Percentiles rank a stretch among this genome's conserved stretches.
Evolutionary conservation across 2,113 vertebrate species (phyloP).

Genomic region (Pionites leucogaster): DNA sequence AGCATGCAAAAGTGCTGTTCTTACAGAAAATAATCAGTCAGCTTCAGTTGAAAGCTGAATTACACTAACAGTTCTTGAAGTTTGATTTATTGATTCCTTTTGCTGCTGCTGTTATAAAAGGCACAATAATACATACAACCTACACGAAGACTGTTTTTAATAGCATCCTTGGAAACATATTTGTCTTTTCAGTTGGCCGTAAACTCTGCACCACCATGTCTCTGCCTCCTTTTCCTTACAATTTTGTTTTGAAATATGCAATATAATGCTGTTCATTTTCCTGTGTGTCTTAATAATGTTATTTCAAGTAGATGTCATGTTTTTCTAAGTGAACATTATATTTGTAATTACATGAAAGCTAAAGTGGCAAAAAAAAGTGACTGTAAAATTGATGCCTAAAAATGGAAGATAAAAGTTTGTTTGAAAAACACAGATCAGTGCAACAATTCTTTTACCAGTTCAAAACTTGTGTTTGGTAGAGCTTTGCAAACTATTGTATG

Average conservation of each 20-base stretch:
- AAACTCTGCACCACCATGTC: not conserved
- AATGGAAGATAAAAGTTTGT: not conserved
- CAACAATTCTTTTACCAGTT: not conserved
- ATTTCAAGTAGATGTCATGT: not conserved
- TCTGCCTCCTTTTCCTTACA: not conserved
- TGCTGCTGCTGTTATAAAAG: not conserved
- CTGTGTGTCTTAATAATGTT: not conserved
- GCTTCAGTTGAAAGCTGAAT: not conserved
- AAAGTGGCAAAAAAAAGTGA: not conserved
- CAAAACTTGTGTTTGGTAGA: not conserved
- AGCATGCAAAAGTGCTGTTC: not conserved
- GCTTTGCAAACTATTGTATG: constrained; percentile 11
- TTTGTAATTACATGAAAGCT: not conserved
- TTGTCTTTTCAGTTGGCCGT: not conserved
- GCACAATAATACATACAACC: not conserved
- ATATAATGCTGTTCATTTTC: not conserved
- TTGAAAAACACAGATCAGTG: not conserved
- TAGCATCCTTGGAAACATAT: not conserved
- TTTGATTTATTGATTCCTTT: not conserved
- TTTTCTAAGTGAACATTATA: not conserved
- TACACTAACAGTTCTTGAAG: not conserved
- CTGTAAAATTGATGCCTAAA: not conserved
- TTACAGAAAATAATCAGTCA: not conserved
- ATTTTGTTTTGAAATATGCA: not conserved
- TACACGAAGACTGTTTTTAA: not conserved